These are phyloP conservation scores for Antheraea assamensis DNA, from an alignment of 2,888 invertebrate species.

Conservation along the genomic window DNA sequence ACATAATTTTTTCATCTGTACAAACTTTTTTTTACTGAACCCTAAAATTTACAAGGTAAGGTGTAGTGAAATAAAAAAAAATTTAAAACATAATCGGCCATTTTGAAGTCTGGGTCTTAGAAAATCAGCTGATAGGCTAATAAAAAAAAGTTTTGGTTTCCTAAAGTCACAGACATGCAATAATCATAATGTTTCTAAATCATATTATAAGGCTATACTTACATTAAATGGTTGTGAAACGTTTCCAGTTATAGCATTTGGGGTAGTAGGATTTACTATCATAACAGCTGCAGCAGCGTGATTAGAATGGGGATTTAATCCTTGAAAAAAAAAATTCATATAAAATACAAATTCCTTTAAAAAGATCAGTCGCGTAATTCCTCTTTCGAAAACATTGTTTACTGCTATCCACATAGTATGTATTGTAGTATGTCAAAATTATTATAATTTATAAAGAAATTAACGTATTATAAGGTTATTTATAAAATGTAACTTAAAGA, in stretches of 20 bases:
- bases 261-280: conserved; percentile 80
- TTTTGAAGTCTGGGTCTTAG: too few species aligned
- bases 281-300: conserved; percentile 79
- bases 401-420: too few species aligned
- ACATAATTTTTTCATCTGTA: too few species aligned
- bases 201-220: conserved; percentile 36
- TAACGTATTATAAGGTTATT: not conserved
- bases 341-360: too few species aligned
- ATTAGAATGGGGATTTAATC: conserved; percentile 73
- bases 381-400: not conserved
- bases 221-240: conserved; percentile 74
- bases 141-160: too few species aligned
- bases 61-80: too few species aligned
- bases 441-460: not conserved
- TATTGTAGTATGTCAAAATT: not conserved
- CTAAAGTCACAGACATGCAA: not conserved
- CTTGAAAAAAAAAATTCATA: conserved; percentile 40
- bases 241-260: conserved; percentile 72
- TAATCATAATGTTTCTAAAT: not conserved
- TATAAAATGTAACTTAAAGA: not conserved
- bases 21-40: too few species aligned
- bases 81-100: too few species aligned
- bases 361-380: not conserved
- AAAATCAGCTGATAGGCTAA: too few species aligned
- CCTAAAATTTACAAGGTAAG: too few species aligned